phyloP scores from a whole-genome alignment of 2,888 invertebrate species.

The Pseudoips prasinana region DNA sequence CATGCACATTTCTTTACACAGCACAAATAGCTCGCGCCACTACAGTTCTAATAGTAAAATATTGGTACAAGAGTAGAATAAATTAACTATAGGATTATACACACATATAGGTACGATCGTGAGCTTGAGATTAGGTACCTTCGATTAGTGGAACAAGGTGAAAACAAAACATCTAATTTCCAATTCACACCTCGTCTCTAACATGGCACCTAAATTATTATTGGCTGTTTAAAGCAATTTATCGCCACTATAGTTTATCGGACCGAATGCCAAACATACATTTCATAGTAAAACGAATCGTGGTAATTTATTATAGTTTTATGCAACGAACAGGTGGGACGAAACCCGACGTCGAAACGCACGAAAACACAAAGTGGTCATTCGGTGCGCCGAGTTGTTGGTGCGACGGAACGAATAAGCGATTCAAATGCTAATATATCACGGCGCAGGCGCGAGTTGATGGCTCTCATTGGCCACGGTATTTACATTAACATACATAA shows the following conservation, averaged over 20 bases:
- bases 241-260: conserved; percentile 50
- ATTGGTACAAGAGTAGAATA: too few relatives aligned
- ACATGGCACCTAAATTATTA: conserved; percentile 48
- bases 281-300: conserved; percentile 47
- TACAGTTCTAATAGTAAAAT: too few relatives aligned
- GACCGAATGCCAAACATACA: conserved; percentile 41
- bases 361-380: conserved; percentile 57
- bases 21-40: too few relatives aligned
- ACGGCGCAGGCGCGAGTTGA: conserved; percentile 69
- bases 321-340: conserved; percentile 47
- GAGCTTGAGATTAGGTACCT: conserved; percentile 1
- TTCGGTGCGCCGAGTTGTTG: conserved; percentile 24
- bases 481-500: conserved; percentile 77
- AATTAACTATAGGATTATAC: too few relatives aligned
- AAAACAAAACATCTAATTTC: conserved; percentile 44
- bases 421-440: conserved; percentile 81
- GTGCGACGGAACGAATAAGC: conserved; percentile 69
- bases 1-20: too few relatives aligned
- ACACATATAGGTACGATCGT: neutral
- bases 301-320: conserved; percentile 58
- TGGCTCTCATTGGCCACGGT: conserved; percentile 72
- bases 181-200: conserved; percentile 47
- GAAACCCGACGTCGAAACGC: conserved; percentile 50
- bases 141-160: conserved; percentile 26
- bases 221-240: conserved; percentile 55